phyloP scores from a whole-genome alignment of 2,797 vertebrate genomes.

The Hapalemur alaotrensis region DNA sequence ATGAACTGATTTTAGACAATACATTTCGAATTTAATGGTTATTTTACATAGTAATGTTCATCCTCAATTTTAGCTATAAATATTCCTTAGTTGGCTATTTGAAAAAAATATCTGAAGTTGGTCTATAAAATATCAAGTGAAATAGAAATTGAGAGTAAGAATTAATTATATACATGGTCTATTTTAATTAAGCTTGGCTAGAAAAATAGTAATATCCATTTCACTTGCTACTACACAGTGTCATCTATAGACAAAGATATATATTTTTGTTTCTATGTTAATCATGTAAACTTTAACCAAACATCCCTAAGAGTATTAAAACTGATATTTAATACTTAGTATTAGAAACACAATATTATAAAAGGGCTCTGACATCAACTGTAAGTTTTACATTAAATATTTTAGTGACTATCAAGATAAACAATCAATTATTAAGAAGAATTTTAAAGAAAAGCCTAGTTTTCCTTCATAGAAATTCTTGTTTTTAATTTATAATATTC shows the following conservation, averaged over 20 bases:
- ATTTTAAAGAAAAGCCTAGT: neutral
- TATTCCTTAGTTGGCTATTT: neutral
- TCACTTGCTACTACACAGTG: neutral
- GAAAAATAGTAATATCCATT: neutral
- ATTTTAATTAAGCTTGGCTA: neutral
- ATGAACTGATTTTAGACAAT: neutral
- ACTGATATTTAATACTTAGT: neutral
- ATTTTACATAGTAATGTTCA: neutral
- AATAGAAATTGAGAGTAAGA: neutral
- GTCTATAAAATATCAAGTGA: neutral
- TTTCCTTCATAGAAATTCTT: neutral
- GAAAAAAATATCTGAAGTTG: neutral
- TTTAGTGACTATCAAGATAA: neutral
- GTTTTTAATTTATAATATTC: neutral
- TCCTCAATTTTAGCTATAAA: neutral
- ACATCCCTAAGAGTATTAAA: neutral
- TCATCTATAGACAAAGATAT: neutral
- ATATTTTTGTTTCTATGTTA: neutral
- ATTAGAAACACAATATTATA: neutral
- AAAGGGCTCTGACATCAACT: neutral
- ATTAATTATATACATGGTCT: neutral
- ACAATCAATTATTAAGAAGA: neutral
- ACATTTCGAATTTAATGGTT: neutral
- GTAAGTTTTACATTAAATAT: neutral
- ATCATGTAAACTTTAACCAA: neutral